Evolutionary conservation across 2,797 vertebrate genomes (phyloP).

Genomic region (Amniataba percoides): DNA sequence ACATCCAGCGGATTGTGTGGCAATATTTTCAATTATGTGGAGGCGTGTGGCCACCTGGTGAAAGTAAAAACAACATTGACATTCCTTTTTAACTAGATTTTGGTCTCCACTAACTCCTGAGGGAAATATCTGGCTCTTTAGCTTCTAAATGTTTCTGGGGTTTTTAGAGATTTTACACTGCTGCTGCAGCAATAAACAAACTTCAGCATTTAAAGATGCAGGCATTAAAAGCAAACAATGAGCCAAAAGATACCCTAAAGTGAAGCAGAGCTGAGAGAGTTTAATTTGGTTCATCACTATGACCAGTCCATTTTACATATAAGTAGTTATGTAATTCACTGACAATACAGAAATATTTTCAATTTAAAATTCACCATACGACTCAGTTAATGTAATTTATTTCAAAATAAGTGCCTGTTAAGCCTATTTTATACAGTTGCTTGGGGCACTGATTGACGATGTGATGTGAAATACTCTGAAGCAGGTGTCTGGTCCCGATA

Average conservation of each 20-base stretch:
- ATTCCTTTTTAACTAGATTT: not conserved
- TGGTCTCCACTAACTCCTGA: not conserved
- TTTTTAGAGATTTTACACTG: not conserved
- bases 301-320: not conserved
- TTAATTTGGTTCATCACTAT: not conserved
- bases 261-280: not conserved
- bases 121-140: not conserved
- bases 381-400: slow-evolving; percentile 7
- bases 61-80: not conserved
- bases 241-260: not conserved
- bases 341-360: not conserved
- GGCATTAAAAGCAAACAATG: slow-evolving; percentile 10
- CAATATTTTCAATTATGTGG: not conserved
- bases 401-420: not conserved
- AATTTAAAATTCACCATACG: not conserved
- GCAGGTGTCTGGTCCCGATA: slow-evolving; percentile 52
- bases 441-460: slow-evolving; percentile 6
- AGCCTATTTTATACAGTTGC: slow-evolving; percentile 14
- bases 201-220: not conserved
- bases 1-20: not conserved
- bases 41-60: not conserved
- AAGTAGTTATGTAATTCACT: not conserved
- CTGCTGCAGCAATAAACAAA: too few species aligned
- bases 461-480: slow-evolving; percentile 17
- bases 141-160: not conserved